A percentile compares a stretch with the other conserved stretches of the same genome.
These are phyloP conservation scores for Nematostella vectensis DNA, from an alignment of 92 coral and sea anemone genomes.

Conservation along the genomic window DNA sequence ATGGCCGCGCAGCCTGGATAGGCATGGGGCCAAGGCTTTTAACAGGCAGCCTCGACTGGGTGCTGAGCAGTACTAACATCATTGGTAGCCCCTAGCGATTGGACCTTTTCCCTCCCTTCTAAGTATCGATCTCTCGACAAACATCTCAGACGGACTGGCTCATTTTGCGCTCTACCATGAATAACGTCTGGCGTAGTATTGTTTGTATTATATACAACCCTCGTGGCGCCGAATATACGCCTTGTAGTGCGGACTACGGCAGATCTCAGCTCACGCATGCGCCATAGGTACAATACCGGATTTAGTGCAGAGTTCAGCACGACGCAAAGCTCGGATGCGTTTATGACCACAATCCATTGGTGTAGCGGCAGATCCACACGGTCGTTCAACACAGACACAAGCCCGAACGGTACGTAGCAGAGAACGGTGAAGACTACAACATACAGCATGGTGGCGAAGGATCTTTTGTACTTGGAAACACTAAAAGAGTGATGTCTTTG, in stretches of 20 bases:
- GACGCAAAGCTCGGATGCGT: background rate
- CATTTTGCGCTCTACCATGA: too few species aligned
- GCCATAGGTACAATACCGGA: background rate
- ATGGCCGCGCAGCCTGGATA: too few species aligned
- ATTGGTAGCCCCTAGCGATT: too few species aligned
- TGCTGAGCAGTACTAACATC: too few species aligned
- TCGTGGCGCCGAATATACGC: background rate
- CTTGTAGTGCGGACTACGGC: background rate
- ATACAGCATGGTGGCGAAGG: background rate
- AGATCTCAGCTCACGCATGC: background rate
- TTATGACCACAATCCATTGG: background rate
- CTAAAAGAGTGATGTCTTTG: background rate
- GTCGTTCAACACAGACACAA: background rate
- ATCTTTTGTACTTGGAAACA: background rate
- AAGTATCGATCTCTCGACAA: too few species aligned
- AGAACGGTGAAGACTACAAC: background rate
- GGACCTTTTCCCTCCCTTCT: too few species aligned
- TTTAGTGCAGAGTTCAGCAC: background rate
- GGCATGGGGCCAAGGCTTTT: too few species aligned
- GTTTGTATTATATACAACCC: too few species aligned
- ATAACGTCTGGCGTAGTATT: too few species aligned
- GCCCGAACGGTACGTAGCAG: background rate
- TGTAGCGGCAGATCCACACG: background rate
- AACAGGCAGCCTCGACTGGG: too few species aligned
- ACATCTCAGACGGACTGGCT: too few species aligned